Evolutionary conservation across 1,140 invertebrate species (phyloP).

Genomic region (Caenorhabditis inopinata): DNA sequence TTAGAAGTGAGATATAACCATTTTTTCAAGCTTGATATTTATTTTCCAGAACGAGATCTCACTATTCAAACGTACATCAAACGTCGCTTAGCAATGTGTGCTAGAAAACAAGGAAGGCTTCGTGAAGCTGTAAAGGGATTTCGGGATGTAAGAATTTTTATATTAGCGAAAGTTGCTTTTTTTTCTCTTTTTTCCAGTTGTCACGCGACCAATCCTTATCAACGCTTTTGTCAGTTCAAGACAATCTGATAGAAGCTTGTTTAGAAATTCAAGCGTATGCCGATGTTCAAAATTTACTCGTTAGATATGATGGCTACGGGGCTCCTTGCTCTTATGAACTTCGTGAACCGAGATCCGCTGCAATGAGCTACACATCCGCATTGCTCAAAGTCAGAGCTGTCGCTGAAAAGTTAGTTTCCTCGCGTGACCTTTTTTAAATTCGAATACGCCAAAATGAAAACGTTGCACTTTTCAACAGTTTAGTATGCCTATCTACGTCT

Average conservation of each 20-base stretch:
- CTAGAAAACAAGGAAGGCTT: conserved; percentile 84
- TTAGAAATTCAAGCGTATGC: conserved; percentile 94
- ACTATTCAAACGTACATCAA: conserved; percentile 94
- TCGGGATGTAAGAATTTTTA: conserved; percentile 75
- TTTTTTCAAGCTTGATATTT: conserved; percentile 43
- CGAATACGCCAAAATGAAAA: too few relatives aligned
- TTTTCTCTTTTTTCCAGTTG: too few relatives aligned
- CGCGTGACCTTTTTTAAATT: too few relatives aligned
- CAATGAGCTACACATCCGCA: conserved; percentile 94
- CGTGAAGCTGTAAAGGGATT: conserved; percentile 97
- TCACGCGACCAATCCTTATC: conserved; percentile 95
- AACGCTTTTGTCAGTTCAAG: conserved; percentile 91
- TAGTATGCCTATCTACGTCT: too few relatives aligned
- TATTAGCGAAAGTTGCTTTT: too few relatives aligned
- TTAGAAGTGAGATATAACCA: conserved; percentile 36
- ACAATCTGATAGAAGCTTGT: conserved; percentile 92
- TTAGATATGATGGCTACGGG: conserved; percentile 80
- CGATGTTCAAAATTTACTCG: conserved; percentile 90
- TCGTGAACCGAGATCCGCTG: conserved; percentile 88
- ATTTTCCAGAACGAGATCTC: conserved; percentile 77
- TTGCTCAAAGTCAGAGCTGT: conserved; percentile 86
- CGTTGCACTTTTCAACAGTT: too few relatives aligned
- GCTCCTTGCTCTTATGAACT: conserved; percentile 73
- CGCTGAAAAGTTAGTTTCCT: conserved; percentile 82
- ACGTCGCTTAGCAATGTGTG: conserved; percentile 91